Conservation (phyloP, 2,113 vertebrate species). For the Egretta garzetta region DNA sequence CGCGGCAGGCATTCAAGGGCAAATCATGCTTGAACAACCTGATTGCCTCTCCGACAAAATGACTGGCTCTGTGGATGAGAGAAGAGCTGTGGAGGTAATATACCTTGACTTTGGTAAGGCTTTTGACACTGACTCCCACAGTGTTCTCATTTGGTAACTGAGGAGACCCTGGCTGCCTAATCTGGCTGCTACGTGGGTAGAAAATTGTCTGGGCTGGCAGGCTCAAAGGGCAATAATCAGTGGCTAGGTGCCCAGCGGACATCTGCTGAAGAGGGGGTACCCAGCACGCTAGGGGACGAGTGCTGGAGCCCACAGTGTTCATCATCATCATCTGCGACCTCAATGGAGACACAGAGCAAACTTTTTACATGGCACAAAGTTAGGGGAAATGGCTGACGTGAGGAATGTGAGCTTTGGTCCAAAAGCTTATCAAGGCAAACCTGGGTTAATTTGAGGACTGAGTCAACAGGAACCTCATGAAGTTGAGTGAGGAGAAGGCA, state of each 20-base stretch:
- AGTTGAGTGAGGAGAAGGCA: neutral
- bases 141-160: constrained; percentile 38
- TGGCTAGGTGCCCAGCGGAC: neutral
- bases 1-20: constrained; percentile 50
- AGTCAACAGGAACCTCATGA: neutral
- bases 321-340: neutral
- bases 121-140: constrained; percentile 37
- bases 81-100: constrained; percentile 1
- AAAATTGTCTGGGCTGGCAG: neutral
- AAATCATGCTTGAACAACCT: constrained; percentile 54
- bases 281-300: rapidly evolving
- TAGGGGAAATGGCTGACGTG: neutral
- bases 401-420: neutral
- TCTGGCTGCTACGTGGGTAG: neutral
- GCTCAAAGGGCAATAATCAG: neutral
- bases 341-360: neutral
- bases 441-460: neutral
- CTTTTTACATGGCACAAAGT: neutral
- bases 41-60: constrained; percentile 40
- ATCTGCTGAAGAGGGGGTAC: neutral
- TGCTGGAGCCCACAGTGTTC: neutral
- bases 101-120: constrained; percentile 58
- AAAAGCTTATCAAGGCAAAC: neutral
- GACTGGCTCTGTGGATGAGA: constrained; percentile 22
- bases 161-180: neutral